These are phyloP conservation scores for Geopemphigus sp. DNA, from an alignment of 1,140 invertebrate genomes.

Conservation along the genomic window DNA sequence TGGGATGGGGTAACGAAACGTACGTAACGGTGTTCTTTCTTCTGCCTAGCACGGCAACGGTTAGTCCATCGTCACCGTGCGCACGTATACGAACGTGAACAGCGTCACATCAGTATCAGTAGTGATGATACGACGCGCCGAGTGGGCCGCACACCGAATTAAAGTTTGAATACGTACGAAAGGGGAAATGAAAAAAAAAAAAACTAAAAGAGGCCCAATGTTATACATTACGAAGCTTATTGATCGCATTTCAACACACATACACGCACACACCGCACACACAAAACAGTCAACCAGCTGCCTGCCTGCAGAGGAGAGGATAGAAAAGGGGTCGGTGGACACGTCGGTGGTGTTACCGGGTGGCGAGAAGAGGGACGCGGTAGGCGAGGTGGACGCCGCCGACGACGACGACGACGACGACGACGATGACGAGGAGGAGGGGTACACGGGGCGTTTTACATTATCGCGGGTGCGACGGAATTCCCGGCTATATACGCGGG, in stretches of 20 bases:
- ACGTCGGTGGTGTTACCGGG: neutral
- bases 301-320: neutral
- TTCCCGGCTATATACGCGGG: constrained; percentile 10
- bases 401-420: neutral
- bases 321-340: constrained; percentile 31
- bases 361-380: neutral
- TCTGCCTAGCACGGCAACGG: neutral
- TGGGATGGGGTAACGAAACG: neutral
- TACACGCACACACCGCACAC: constrained; percentile 5
- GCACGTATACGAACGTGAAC: too few relatives aligned
- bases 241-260: constrained; percentile 45
- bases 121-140: neutral
- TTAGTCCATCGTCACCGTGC: too few relatives aligned
- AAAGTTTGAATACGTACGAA: neutral
- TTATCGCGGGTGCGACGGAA: constrained; percentile 37
- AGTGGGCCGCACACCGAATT: neutral
- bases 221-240: constrained; percentile 38
- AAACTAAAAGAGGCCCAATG: neutral
- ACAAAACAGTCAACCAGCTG: constrained; percentile 42
- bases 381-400: neutral
- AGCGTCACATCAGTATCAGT: too few relatives aligned
- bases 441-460: constrained; percentile 45
- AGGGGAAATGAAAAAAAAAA: neutral
- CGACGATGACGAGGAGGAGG: neutral
- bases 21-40: neutral